Conservation (phyloP, 1,140 invertebrate species). For the Sesamia nonagrioides region DNA sequence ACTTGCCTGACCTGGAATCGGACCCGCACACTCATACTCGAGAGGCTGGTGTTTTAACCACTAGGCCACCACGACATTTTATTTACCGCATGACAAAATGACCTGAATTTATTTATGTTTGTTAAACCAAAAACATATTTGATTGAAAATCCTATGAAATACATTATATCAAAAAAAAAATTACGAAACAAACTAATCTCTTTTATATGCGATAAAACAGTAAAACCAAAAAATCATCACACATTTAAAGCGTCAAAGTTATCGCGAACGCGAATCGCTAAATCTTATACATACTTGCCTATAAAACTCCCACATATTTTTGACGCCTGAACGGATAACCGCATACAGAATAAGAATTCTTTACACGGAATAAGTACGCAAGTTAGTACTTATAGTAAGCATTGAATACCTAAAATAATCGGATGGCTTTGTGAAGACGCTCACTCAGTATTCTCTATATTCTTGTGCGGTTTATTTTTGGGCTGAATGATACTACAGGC, state of each 20-base stretch:
- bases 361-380: neutral
- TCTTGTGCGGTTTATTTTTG: neutral
- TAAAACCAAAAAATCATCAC: neutral
- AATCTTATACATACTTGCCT: neutral
- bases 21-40: no score
- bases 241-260: neutral
- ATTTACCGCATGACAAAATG: no score
- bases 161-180: no score
- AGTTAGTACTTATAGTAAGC: neutral
- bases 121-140: no score
- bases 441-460: neutral
- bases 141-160: no score
- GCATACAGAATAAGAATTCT: slow-evolving; percentile 31
- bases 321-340: neutral
- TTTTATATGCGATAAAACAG: no score
- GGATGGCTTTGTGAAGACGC: neutral
- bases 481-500: neutral
- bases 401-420: slow-evolving; percentile 19
- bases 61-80: no score
- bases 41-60: no score
- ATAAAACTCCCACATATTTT: neutral
- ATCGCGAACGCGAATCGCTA: neutral
- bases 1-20: no score
- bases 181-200: no score
- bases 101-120: no score